Evolutionary conservation across 2,113 vertebrate genomes (phyloP), one percentile per base, ranked within the genome.

Genomic region (Odocoileus virginianus): DNA sequence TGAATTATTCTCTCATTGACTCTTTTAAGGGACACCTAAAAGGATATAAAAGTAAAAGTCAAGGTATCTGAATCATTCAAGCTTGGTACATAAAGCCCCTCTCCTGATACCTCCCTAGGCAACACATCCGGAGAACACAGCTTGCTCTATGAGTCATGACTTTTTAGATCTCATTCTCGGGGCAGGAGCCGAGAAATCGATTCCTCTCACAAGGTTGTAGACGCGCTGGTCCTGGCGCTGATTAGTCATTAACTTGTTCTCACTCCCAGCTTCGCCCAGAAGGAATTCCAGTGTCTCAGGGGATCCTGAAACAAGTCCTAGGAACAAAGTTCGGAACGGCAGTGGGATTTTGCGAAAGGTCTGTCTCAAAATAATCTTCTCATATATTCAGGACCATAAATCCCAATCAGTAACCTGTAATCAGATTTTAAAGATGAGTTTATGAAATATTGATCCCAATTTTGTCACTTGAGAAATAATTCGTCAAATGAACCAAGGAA

Each of bases 191-290:
- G 71, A 67, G 86, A 82, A 95, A 96, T 94, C 17, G 0, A 92
- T 95, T 40, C 60, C 71, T 81, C 40, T 43, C 45, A 11, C 43
- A 43, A 60, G 47, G 71, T 3, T 82, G 71, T 5, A 79, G 57
- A 55, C 1, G 4, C 9, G 23, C 36, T 21, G 60, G 15, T 36
- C 23, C 43, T 40, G 67, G 93, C 43, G 15, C 88, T 14, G 91
- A 95, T 94, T 61, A 81, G 95, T 84, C 78, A 93, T 92, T 95
- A 92, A 96, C 79, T 58, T 76, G 6, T 33, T 67, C 60, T 61
- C 23, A 60, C 71, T 25, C 10, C 50, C 78, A 67, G 17, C 28
- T 1, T 7, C 76, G 81, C 81, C 23, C 6, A 47, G 23, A 76
- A 43, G n/a, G 67, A 50, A 74, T 88, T 50, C 10, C n/a, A 28